A percentile compares a stretch with the other conserved stretches of the same genome.
Conservation (phyloP, 2,113 vertebrate species). For the Anoura caudifer region DNA sequence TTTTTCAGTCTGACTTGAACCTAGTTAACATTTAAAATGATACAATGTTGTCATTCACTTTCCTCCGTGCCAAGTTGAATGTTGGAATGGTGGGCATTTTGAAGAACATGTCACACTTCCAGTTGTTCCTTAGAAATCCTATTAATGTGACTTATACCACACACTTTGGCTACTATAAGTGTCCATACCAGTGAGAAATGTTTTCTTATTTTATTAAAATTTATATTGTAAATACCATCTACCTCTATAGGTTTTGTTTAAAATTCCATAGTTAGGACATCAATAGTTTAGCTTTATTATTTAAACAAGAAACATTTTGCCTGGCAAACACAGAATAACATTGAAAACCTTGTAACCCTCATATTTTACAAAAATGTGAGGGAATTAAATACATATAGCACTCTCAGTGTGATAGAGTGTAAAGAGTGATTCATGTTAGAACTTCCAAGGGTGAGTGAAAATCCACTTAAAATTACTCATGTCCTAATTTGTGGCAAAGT, state of each 20-base stretch:
- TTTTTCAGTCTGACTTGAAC: neutral
- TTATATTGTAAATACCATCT: neutral
- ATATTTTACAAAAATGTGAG: neutral
- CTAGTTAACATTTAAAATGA: neutral
- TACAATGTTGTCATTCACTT: neutral
- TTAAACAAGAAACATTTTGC: neutral
- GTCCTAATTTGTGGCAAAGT: neutral
- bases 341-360: neutral
- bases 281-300: neutral
- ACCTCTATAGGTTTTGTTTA: neutral
- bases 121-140: neutral
- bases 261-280: neutral
- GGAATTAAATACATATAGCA: neutral
- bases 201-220: neutral
- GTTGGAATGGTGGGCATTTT: neutral
- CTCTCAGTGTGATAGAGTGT: neutral
- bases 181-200: neutral
- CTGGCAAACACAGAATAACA: neutral
- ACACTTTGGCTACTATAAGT: neutral
- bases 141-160: neutral
- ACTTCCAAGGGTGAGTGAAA: neutral
- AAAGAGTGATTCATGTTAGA: neutral
- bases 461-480: neutral
- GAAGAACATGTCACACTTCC: neutral
- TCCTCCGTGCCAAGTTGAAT: neutral